A percentile compares a stretch with the other conserved stretches of the same genome.
Evolutionary conservation across 2,888 invertebrate genomes (phyloP).

Genomic region (Nineta flava): DNA sequence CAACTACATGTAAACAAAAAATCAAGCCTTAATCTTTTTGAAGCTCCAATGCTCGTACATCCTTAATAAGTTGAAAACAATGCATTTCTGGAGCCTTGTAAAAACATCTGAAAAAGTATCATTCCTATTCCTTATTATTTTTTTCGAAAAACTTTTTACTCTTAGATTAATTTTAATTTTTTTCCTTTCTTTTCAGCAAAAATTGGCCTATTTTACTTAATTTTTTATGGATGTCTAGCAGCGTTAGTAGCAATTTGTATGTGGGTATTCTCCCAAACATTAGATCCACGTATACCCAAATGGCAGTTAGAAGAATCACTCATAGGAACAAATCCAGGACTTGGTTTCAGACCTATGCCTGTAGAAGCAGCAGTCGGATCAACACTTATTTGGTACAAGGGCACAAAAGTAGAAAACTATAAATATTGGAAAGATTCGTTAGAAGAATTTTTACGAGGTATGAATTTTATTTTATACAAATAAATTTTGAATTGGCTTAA

Average conservation of each 20-base stretch:
- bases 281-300: constrained; percentile 78
- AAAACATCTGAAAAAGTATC: too few relatives aligned
- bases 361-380: constrained; percentile 74
- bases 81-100: too few relatives aligned
- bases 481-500: too few relatives aligned
- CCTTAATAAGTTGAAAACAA: too few relatives aligned
- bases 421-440: constrained; percentile 64
- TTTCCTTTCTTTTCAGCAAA: constrained; percentile 48
- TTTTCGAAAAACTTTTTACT: too few relatives aligned
- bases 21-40: too few relatives aligned
- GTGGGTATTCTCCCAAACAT: constrained; percentile 83
- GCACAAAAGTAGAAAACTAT: constrained; percentile 59
- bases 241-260: constrained; percentile 89
- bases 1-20: too few relatives aligned
- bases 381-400: constrained; percentile 89
- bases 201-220: constrained; percentile 86
- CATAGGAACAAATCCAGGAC: constrained; percentile 90
- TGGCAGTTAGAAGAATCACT: constrained; percentile 76
- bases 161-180: background rate
- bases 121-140: too few relatives aligned
- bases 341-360: constrained; percentile 90
- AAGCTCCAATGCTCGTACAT: too few relatives aligned
- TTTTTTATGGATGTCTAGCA: constrained; percentile 83
- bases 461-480: constrained; percentile 23
- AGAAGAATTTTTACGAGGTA: constrained; percentile 62